A percentile compares a stretch with the other conserved stretches of the same genome.
These are phyloP conservation scores for Ctenoplectra terminalis DNA, from an alignment of 1,140 invertebrate genomes.

Conservation along the genomic window DNA sequence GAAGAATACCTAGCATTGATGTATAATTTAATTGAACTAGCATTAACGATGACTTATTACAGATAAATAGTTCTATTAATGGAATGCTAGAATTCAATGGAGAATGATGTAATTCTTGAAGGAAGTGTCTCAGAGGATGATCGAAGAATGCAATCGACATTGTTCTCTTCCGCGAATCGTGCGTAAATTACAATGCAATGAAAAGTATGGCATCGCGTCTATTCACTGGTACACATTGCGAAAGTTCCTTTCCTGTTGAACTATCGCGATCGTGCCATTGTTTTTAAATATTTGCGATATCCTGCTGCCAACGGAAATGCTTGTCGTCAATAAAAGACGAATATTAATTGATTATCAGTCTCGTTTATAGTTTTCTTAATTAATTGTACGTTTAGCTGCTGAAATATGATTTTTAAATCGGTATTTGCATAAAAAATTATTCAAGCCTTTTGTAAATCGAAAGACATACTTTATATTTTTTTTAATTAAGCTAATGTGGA, in stretches of 20 bases:
- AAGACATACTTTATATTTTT: not conserved
- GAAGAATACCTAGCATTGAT: not conserved
- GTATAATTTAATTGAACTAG: too few species aligned
- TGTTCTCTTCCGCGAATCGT: not conserved
- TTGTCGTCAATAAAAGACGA: not conserved
- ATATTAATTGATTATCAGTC: not conserved
- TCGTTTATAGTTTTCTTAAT: not conserved
- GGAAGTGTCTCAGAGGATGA: not conserved
- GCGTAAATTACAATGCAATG: constrained; percentile 10
- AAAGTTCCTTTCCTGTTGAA: constrained; percentile 28
- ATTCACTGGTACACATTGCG: not conserved
- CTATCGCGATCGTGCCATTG: not conserved
- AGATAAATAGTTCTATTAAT: not conserved
- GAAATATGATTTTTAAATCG: too few species aligned
- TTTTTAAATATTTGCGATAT: constrained; percentile 24
- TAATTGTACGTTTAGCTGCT: not conserved
- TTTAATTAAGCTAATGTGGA: too few species aligned
- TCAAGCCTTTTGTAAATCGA: too few species aligned
- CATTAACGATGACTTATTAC: not conserved
- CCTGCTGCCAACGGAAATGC: not conserved
- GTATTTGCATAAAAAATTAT: too few species aligned
- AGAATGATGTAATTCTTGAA: not conserved
- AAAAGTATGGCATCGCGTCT: not conserved
- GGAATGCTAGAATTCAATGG: not conserved
- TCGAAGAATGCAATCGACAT: not conserved